A percentile compares a stretch with the other conserved stretches of the same genome.
These are phyloP conservation scores for Rhabdornis inornatus DNA, from an alignment of 2,113 vertebrate genomes.

Conservation along the genomic window DNA sequence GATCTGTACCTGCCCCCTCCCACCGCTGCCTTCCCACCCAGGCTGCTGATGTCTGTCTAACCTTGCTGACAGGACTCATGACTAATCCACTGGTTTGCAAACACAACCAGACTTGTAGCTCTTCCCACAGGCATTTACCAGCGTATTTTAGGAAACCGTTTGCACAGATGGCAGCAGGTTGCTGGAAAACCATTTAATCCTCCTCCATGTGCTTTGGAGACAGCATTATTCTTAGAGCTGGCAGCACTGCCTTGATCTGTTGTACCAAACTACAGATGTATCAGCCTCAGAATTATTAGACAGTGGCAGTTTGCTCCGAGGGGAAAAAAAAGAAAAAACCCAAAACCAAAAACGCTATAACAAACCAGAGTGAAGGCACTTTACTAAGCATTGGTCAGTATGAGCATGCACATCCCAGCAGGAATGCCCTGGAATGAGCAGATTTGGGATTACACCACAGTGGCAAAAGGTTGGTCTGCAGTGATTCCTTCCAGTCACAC, in stretches of 20 bases:
- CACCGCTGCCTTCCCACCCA: neutral
- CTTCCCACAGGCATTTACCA: constrained; percentile 12
- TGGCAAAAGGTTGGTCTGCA: neutral
- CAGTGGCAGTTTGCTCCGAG: neutral
- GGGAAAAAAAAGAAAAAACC: neutral
- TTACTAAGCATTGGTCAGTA: neutral
- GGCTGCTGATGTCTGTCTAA: neutral
- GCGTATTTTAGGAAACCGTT: neutral
- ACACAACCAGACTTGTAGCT: neutral
- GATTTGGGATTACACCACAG: neutral
- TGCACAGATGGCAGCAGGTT: constrained; percentile 57
- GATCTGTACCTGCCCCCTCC: neutral
- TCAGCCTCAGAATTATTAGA: neutral
- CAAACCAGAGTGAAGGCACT: neutral
- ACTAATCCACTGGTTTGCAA: neutral
- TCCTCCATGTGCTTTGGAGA: constrained; percentile 26
- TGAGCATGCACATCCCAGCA: fast-evolving
- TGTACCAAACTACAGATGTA: constrained; percentile 23
- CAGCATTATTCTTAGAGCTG: neutral
- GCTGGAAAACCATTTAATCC: constrained; percentile 11
- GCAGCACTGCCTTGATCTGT: constrained; percentile 21
- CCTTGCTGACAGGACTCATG: neutral
- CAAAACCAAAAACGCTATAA: neutral
- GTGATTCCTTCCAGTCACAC: neutral
- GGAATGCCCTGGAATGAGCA: neutral